Evolutionary conservation across 2,113 vertebrate species (phyloP), one percentile per base, ranked within the genome.

Genomic region (Epinephelus cyanopodus): DNA sequence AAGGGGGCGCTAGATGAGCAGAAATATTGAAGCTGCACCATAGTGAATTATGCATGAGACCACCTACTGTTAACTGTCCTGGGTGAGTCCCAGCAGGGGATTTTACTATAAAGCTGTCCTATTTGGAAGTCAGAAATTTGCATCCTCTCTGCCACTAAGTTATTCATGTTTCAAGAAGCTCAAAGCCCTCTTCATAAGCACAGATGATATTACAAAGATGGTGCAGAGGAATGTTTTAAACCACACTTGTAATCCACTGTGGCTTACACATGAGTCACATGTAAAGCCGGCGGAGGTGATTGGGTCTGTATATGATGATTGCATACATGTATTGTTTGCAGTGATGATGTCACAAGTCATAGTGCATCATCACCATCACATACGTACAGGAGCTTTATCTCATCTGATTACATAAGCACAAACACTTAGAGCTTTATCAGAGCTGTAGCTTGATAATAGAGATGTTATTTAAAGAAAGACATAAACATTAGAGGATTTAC

Each of bases 1-100:
- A 67, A 57, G 91, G 54, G 74, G 90, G 93, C 70, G 79, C 74
- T 63, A 85, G 4, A 77, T 57, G 69, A 81, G 57, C 66, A 29
- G 19, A 71, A 77, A 82, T 80, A 29, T 3, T 7, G 19, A 0
- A 5, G 13, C 45, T 70, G 73, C 72, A 9, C 42, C 13, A 21
- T 11, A 8, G 53, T 83, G 29, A 74, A 83, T 87, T 57, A 67
- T 66, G n/a, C 23, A 86, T 72, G 57, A 83, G 77, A 83, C 82
- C 79, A 80, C 74, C 79, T 39, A 73, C 77, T 81, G 81, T 21
- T 74, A 70, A 67, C 29, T 90, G 84, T 71, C 69, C 67, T 61
- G 77, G 58, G 65, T 79, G 47, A 79, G 57, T 73, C 77, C 70
- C 77, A 70, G 72, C 80, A 81, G 82, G 73, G 77, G 37, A 50